Evolutionary conservation across 64 coral and sea anemone genomes (phyloP).

Genomic region (Actinia tenebrosa): DNA sequence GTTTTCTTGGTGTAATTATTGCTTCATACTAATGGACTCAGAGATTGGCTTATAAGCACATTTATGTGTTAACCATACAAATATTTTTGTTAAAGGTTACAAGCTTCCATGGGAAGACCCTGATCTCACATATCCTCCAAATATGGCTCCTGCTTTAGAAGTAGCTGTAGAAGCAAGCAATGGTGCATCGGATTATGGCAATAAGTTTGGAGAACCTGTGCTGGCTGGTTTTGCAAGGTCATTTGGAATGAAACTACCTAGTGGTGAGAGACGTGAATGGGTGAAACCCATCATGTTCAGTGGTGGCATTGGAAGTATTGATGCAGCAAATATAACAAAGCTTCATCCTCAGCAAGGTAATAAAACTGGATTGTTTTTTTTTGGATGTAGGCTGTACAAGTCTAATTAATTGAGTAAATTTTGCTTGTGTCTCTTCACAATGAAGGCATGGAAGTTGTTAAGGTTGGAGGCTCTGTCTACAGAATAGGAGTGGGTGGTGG

Average conservation of each 20-base stretch:
- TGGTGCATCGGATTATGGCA: slow-evolving; percentile 96
- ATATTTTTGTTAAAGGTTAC: slow-evolving; percentile 51
- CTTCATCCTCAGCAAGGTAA: slow-evolving; percentile 72
- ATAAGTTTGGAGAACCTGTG: slow-evolving; percentile 99
- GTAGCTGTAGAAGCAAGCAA: slow-evolving; percentile 93
- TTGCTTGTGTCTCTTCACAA: not conserved
- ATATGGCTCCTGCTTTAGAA: slow-evolving; percentile 81
- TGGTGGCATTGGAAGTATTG: slow-evolving; percentile 84
- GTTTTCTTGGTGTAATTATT: no score
- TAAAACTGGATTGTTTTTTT: not conserved
- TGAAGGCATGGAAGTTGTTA: slow-evolving; percentile 90
- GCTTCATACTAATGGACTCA: no score
- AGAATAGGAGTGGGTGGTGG: slow-evolving; percentile 95
- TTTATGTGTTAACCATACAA: no score
- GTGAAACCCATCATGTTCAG: slow-evolving; percentile 99
- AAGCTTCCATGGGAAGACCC: slow-evolving; percentile 90
- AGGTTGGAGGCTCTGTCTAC: slow-evolving; percentile 92
- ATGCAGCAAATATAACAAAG: slow-evolving; percentile 56
- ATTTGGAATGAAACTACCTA: slow-evolving; percentile 82
- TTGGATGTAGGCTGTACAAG: not conserved
- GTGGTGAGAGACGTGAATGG: slow-evolving; percentile 82
- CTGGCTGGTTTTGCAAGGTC: slow-evolving; percentile 90
- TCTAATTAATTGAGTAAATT: not conserved
- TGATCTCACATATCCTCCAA: slow-evolving; percentile 67
- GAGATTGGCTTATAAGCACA: no score